Conservation (phyloP, 53 echinoderm and acorn worm species). For the Arbacia lixula region DNA sequence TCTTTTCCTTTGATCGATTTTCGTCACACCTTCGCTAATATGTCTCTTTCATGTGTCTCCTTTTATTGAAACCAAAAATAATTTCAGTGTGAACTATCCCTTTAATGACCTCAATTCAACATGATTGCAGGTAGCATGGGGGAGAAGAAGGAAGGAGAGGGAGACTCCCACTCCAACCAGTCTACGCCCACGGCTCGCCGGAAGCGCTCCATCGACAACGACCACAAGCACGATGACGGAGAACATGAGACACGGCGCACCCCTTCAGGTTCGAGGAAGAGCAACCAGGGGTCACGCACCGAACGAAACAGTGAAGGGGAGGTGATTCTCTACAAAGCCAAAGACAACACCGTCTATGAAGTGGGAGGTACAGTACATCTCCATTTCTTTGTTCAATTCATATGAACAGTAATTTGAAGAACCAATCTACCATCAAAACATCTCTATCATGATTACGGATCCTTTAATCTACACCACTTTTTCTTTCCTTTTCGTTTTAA, state of each 20-base stretch:
- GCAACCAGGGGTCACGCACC: slow-evolving; percentile 62
- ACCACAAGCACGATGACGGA: slow-evolving; percentile 43
- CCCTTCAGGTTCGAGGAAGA: slow-evolving; percentile 53
- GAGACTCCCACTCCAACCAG: slow-evolving; percentile 21
- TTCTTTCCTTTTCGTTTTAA: too few relatives aligned
- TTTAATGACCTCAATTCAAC: too few relatives aligned
- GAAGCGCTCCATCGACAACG: slow-evolving; percentile 57
- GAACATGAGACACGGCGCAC: slow-evolving; percentile 10
- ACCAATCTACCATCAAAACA: too few relatives aligned
- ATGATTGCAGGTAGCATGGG: slow-evolving; percentile 70
- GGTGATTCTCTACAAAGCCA: slow-evolving; percentile 69
- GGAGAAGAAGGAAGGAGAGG: slow-evolving; percentile 74
- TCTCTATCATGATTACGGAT: too few relatives aligned
- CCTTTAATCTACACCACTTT: too few relatives aligned
- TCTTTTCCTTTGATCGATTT: too few relatives aligned
- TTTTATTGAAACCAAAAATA: too few relatives aligned
- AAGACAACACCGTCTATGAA: slow-evolving; percentile 72
- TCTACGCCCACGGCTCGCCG: slow-evolving; percentile 66
- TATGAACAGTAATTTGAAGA: too few relatives aligned
- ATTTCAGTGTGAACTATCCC: too few relatives aligned
- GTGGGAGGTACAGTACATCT: slow-evolving; percentile 73
- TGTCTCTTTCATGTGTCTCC: too few relatives aligned
- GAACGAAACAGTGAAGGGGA: slow-evolving; percentile 77
- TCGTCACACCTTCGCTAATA: too few relatives aligned
- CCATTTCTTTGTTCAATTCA: not conserved